Conservation (phyloP, 2,888 invertebrate species). For the Brachynemurus nebulosus region DNA sequence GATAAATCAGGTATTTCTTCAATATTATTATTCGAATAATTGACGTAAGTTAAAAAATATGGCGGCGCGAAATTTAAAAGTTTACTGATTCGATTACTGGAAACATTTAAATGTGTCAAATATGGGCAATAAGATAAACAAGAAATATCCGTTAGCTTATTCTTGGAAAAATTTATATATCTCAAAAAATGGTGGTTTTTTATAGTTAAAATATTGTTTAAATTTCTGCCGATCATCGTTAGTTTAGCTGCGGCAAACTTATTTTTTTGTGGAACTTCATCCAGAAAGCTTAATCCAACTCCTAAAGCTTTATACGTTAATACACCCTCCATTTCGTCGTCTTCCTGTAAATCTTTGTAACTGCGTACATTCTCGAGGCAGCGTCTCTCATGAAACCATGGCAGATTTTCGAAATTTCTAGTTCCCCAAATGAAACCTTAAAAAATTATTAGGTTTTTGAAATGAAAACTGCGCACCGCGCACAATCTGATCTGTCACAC, state of each 20-base stretch:
- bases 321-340: conserved; percentile 30
- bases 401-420: too few relatives aligned
- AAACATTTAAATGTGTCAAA: conserved; percentile 41
- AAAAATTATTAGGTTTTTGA: too few relatives aligned
- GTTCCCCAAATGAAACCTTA: too few relatives aligned
- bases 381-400: too few relatives aligned
- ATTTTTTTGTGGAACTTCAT: conserved; percentile 37
- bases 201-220: conserved; percentile 35
- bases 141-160: conserved; percentile 36
- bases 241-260: conserved; percentile 42
- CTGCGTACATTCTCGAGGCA: too few relatives aligned
- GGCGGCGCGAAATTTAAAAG: conserved; percentile 43
- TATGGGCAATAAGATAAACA: conserved; percentile 39
- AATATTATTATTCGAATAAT: conserved; percentile 43
- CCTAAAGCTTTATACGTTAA: conserved; percentile 40
- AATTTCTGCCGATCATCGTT: conserved; percentile 24
- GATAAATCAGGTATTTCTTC: conserved; percentile 37
- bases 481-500: too few relatives aligned
- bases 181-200: conserved; percentile 42
- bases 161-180: conserved; percentile 44
- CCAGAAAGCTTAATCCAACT: conserved; percentile 37
- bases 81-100: conserved; percentile 37
- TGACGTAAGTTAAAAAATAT: conserved; percentile 45
- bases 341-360: too few relatives aligned
- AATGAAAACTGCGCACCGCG: too few relatives aligned